These are phyloP conservation scores for Aquatica leii DNA, from an alignment of 2,888 invertebrate genomes.

Conservation along the genomic window DNA sequence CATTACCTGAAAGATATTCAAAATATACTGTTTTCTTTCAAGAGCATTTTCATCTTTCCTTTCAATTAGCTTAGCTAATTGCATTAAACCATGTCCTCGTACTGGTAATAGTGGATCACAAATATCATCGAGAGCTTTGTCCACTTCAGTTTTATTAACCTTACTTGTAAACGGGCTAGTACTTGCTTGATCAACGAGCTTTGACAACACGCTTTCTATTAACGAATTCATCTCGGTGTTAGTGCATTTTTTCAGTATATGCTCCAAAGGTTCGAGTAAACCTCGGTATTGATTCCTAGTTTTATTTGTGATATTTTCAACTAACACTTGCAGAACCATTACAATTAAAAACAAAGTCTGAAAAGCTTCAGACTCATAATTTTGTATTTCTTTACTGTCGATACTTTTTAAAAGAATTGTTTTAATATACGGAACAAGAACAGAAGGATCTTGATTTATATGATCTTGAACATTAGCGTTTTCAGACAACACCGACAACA, in stretches of 20 bases:
- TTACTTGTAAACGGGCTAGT: neutral
- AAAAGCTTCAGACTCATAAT: constrained; percentile 49
- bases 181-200: constrained; percentile 12
- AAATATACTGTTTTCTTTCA: constrained; percentile 70
- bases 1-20: constrained; percentile 76
- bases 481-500: constrained; percentile 64
- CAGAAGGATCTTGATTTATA: constrained; percentile 61
- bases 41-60: constrained; percentile 69
- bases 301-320: constrained; percentile 43
- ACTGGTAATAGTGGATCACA: constrained; percentile 79
- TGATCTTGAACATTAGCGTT: constrained; percentile 59
- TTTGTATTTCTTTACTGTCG: constrained; percentile 37
- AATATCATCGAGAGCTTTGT: constrained; percentile 72
- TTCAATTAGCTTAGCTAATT: constrained; percentile 76
- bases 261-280: constrained; percentile 50
- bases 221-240: constrained; percentile 50
- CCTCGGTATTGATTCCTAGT: constrained; percentile 51
- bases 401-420: constrained; percentile 56
- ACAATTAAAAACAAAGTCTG: constrained; percentile 52
- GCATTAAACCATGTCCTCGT: constrained; percentile 80
- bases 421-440: constrained; percentile 63
- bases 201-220: constrained; percentile 45
- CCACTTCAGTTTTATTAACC: constrained; percentile 60
- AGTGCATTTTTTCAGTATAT: constrained; percentile 45
- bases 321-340: constrained; percentile 51